These are phyloP conservation scores for Toxonevra muliebris DNA, from an alignment of 2,888 invertebrate species.

Conservation along the genomic window DNA sequence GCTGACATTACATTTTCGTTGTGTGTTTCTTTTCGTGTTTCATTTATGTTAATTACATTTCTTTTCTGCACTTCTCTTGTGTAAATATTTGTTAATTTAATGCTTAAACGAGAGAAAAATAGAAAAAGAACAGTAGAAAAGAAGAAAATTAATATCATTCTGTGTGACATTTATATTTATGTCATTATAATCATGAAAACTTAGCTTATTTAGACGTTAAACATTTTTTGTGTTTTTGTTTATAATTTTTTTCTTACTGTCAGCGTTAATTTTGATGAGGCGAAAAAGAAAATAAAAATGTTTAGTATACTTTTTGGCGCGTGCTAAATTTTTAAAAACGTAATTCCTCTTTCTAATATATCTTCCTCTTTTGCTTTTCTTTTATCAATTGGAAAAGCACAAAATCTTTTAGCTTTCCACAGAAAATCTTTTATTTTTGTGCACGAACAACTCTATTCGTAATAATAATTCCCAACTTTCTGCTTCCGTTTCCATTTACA, in stretches of 20 bases:
- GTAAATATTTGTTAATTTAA: too few relatives aligned
- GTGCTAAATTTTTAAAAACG: not conserved
- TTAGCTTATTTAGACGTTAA: not conserved
- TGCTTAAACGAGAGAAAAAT: not conserved
- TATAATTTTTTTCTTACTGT: not conserved
- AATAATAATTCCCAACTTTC: too few relatives aligned
- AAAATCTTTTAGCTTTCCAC: too few relatives aligned
- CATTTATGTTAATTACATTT: not conserved
- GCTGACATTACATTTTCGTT: not conserved
- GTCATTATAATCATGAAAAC: not conserved
- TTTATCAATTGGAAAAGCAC: too few relatives aligned
- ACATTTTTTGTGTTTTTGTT: not conserved
- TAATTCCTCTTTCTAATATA: too few relatives aligned
- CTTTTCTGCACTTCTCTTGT: too few relatives aligned
- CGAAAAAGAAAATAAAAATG: not conserved
- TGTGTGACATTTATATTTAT: not conserved
- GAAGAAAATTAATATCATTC: not conserved
- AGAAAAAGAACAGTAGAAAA: not conserved
- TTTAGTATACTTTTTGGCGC: not conserved
- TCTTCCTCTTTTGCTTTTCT: too few relatives aligned
- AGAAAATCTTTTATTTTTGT: too few relatives aligned
- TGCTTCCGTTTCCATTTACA: too few relatives aligned
- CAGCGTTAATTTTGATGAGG: not conserved
- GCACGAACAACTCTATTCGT: too few relatives aligned
- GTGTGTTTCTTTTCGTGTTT: not conserved